These are phyloP conservation scores for Sesamia nonagrioides DNA, from an alignment of 1,140 invertebrate species.

Conservation along the genomic window DNA sequence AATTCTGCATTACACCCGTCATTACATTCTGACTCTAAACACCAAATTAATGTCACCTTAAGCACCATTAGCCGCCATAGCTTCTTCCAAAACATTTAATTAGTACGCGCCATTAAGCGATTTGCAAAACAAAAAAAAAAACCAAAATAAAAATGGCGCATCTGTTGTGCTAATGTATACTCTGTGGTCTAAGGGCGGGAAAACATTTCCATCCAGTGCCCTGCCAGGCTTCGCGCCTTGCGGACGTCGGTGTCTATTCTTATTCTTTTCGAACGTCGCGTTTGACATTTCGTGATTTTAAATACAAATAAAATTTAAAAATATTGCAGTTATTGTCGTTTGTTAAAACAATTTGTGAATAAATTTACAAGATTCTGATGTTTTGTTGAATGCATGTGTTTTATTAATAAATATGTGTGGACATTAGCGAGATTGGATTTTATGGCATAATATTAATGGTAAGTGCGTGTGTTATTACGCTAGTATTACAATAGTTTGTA, in stretches of 20 bases:
- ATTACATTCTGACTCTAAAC: constrained; percentile 34
- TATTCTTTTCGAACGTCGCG: constrained; percentile 59
- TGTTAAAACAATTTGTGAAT: neutral
- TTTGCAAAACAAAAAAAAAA: constrained; percentile 44
- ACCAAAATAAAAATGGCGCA: constrained; percentile 32
- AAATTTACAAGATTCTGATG: neutral
- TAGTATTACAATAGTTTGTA: constrained; percentile 15
- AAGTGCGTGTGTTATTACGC: constrained; percentile 39
- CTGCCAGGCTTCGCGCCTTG: constrained; percentile 67
- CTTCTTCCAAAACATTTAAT: constrained; percentile 46
- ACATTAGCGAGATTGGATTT: constrained; percentile 50
- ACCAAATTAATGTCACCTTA: constrained; percentile 37
- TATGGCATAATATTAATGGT: constrained; percentile 44
- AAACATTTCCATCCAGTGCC: constrained; percentile 73
- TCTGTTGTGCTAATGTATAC: constrained; percentile 54
- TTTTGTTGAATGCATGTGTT: neutral
- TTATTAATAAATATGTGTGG: constrained; percentile 34
- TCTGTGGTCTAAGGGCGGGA: constrained; percentile 74
- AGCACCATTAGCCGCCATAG: constrained; percentile 38
- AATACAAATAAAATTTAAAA: constrained; percentile 24
- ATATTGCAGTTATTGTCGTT: constrained; percentile 1
- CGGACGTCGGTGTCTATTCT: constrained; percentile 64
- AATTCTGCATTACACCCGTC: constrained; percentile 14
- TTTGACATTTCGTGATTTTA: constrained; percentile 53
- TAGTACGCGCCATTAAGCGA: constrained; percentile 33